Percentiles rank a stretch among this genome's conserved stretches.
Evolutionary conservation across 1,140 invertebrate genomes (phyloP).

Genomic region (Euwallacea similis): DNA sequence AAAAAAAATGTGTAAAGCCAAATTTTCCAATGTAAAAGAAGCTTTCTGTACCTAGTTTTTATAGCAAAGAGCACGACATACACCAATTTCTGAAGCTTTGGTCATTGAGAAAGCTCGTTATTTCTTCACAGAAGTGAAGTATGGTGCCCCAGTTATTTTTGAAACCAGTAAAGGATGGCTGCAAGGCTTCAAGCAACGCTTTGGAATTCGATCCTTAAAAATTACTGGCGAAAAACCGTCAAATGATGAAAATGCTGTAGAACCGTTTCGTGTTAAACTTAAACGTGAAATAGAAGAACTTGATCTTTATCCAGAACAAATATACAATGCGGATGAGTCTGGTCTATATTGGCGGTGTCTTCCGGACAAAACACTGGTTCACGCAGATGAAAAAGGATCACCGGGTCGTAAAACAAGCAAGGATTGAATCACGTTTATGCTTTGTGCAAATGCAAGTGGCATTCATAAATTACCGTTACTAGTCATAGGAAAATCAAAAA

Average conservation of each 20-base stretch:
- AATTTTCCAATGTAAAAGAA: too few species aligned
- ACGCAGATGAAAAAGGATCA: constrained; percentile 43
- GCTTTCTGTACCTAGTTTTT: constrained; percentile 16
- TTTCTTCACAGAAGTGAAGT: constrained; percentile 7
- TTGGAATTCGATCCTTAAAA: constrained; percentile 49
- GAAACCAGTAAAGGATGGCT: constrained; percentile 52
- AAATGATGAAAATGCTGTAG: constrained; percentile 38
- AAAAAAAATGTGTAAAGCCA: too few species aligned
- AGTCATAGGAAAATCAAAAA: too few species aligned
- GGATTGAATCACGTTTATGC: constrained; percentile 51
- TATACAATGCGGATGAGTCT: too few species aligned
- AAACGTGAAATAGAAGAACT: constrained; percentile 19
- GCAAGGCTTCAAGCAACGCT: constrained; percentile 49
- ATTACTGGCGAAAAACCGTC: constrained; percentile 50
- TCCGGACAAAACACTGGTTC: constrained; percentile 39
- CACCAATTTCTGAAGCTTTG: constrained; percentile 4
- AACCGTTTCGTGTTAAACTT: constrained; percentile 21
- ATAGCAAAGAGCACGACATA: constrained; percentile 7
- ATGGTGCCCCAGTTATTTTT: constrained; percentile 32
- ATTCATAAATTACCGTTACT: constrained; percentile 50
- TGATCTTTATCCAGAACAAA: constrained; percentile 7
- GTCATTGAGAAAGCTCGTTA: constrained; percentile 4
- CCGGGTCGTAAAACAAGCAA: constrained; percentile 48
- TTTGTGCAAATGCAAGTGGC: constrained; percentile 51
- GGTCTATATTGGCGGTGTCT: constrained; percentile 27